Conservation (phyloP, 1,140 invertebrate species). For the Achroia grisella region DNA sequence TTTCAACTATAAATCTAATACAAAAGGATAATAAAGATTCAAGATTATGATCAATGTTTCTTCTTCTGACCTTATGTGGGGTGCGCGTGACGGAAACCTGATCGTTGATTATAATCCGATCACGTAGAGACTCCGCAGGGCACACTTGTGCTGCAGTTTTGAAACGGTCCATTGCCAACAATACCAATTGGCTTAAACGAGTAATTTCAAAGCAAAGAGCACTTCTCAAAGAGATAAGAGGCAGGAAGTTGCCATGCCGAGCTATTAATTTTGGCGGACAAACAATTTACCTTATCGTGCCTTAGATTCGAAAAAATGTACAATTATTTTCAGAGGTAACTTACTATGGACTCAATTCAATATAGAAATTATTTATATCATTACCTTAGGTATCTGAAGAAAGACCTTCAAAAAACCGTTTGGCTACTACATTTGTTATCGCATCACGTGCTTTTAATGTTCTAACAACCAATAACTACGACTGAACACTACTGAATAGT, state of each 20-base stretch:
- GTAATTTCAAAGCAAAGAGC: constrained; percentile 45
- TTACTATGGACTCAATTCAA: too few species aligned
- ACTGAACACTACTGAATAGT: constrained; percentile 9
- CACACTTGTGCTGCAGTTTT: constrained; percentile 50
- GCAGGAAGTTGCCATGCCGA: constrained; percentile 34
- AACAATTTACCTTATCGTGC: too few species aligned
- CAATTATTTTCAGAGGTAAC: too few species aligned
- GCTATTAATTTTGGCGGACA: too few species aligned
- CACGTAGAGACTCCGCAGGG: constrained; percentile 42
- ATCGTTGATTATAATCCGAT: constrained; percentile 26
- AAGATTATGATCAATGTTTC: constrained; percentile 1
- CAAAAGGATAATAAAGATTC: too few species aligned
- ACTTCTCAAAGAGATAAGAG: constrained; percentile 55
- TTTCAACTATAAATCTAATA: too few species aligned
- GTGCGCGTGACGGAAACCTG: constrained; percentile 4
- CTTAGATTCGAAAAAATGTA: too few species aligned
- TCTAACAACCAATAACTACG: constrained; percentile 13
- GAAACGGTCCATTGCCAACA: constrained; percentile 55
- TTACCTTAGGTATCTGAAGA: background rate
- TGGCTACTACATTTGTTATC: constrained; percentile 19
- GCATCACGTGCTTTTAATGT: constrained; percentile 12
- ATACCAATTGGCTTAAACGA: constrained; percentile 53
- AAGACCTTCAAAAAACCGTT: constrained; percentile 5
- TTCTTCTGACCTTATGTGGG: background rate
- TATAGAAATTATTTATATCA: too few species aligned